Base-by-base conservation (phyloP, 1,140 invertebrate genomes). In the Adelges cooleyi region DNA sequence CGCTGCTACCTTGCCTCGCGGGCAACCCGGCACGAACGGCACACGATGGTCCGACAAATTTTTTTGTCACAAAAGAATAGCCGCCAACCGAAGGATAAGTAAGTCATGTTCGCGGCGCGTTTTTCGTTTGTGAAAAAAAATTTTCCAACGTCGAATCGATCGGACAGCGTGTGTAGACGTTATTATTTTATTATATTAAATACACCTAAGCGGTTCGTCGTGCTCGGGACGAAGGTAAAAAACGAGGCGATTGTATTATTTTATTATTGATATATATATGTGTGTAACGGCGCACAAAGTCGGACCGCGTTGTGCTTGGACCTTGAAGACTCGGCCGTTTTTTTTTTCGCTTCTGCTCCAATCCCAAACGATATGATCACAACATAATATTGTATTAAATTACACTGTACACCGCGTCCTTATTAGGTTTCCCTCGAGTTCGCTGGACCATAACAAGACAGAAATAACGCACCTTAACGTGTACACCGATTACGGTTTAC, bases 41-140 rank as follows among this genome's bases (percentile, higher is more conserved):
- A 33, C 29, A 33, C 5, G 29, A 33, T 33, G 11, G 54, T 27
- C 54, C 54, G 40, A 29, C 54, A 17, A 59, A 59, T 44, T 56
- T 56, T 33, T 56, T 38, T 11, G 11, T 11, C 40, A 59, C 54
- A 59, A 59, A 59, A 59, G 54, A 59, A 33, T 11, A 6, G n/a
- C n/a, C n/a, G n/a, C n/a, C 10, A 46, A 46, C 33, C 53, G 54
- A 46, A 59, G 54, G 54, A 59, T 59, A 56, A 56, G 54, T 59
- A 46, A 44, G 54, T 59, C 42, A 59, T 56, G 53, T 56, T 22
- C 53, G 22, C 51, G 50, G 4, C 3, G 18, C 6, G 40, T 15
- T 44, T 59, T 59, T 46, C 27, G 54, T 27, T 44, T 25, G 54
- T 29, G 54, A 59, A 59, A 44, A 46, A 18, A 17, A n/a, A n/a